phyloP scores from a whole-genome alignment of 2,888 invertebrate genomes.

The Lasioglossum calceatum region DNA sequence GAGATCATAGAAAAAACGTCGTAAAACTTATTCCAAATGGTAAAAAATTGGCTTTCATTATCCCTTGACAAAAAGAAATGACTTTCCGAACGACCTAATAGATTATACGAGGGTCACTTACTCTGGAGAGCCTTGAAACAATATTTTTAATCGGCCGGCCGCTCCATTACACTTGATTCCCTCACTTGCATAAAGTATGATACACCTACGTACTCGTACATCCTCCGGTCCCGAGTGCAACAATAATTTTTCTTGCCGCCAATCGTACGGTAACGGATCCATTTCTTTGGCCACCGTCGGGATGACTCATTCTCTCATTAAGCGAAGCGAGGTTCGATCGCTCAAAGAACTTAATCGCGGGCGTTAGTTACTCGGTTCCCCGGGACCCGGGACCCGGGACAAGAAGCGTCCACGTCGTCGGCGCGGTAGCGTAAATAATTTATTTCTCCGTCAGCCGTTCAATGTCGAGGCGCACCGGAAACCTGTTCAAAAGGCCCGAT shows the following conservation, averaged over 20 bases:
- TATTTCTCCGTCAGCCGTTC: constrained; percentile 30
- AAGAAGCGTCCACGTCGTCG: neutral
- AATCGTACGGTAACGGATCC: neutral
- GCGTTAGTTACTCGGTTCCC: neutral
- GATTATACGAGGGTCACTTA: neutral
- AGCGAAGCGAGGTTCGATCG: neutral
- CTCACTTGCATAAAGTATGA: neutral
- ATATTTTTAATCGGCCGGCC: neutral
- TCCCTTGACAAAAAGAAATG: no score
- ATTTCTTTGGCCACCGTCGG: neutral
- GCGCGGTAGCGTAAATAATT: constrained; percentile 41
- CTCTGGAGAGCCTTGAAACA: neutral
- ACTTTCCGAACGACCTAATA: no score
- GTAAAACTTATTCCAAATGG: no score
- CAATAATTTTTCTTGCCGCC: neutral
- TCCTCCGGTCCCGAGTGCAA: neutral
- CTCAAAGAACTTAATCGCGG: neutral
- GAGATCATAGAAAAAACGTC: no score
- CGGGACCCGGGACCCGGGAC: neutral
- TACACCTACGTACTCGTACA: neutral
- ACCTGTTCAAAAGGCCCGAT: constrained; percentile 46
- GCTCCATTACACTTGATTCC: neutral
- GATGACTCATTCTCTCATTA: neutral
- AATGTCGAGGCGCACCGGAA: constrained; percentile 34
- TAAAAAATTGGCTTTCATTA: no score